Percentiles rank a stretch among this genome's conserved stretches.
Conservation (phyloP, 2,888 invertebrate genomes). For the Mechanitis mazaeus region DNA sequence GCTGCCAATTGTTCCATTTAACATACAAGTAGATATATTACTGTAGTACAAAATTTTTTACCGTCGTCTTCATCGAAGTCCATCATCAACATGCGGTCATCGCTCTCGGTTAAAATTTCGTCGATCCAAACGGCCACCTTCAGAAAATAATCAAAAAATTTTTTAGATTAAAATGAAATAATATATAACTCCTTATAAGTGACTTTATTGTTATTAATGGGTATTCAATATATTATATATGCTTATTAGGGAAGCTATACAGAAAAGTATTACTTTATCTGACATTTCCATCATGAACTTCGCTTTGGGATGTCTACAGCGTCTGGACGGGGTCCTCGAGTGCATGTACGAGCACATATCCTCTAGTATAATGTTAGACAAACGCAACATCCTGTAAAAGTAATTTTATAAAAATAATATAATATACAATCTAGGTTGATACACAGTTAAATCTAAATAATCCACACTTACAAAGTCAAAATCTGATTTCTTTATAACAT, state of each 20-base stretch:
- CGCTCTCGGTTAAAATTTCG: slow-evolving; percentile 62
- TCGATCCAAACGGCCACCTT: slow-evolving; percentile 70
- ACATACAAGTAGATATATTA: neutral
- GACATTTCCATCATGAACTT: slow-evolving; percentile 66
- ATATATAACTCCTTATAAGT: no score
- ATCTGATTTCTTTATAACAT: no score
- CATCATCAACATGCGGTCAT: slow-evolving; percentile 72
- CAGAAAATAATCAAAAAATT: neutral
- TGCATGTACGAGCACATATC: slow-evolving; percentile 55
- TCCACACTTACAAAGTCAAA: no score
- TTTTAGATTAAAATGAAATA: no score
- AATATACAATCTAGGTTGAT: neutral
- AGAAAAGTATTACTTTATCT: slow-evolving; percentile 52
- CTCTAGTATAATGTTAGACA: slow-evolving; percentile 58
- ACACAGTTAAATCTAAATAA: neutral
- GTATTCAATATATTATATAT: no score
- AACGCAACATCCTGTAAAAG: slow-evolving; percentile 52
- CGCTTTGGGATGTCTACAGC: slow-evolving; percentile 47
- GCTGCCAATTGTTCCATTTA: slow-evolving; percentile 45
- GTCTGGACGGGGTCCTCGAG: slow-evolving; percentile 49
- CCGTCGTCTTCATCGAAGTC: slow-evolving; percentile 70
- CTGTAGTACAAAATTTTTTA: slow-evolving; percentile 32
- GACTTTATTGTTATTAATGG: no score
- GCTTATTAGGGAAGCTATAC: neutral
- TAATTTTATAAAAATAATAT: neutral